Percentiles rank a stretch among this genome's conserved stretches.
Conservation (phyloP, 2,113 vertebrate genomes). For the Callithrix jacchus region DNA sequence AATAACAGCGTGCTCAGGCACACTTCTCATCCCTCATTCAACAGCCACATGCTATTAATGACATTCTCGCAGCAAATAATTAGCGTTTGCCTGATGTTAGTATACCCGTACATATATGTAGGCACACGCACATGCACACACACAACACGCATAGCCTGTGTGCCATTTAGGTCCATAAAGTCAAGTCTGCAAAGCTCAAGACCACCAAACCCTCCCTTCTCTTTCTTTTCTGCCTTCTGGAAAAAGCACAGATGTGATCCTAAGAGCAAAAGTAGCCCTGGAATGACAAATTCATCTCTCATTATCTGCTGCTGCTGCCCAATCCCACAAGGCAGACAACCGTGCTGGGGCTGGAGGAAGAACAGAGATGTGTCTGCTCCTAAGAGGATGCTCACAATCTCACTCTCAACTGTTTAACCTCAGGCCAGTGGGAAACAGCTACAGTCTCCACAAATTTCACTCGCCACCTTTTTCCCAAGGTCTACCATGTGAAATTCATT, state of each 20-base stretch:
- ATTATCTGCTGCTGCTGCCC: background rate
- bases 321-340: background rate
- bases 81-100: background rate
- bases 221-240: background rate
- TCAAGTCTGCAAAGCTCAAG: background rate
- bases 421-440: background rate
- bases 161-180: background rate
- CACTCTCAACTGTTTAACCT: background rate
- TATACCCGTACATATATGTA: rapidly evolving
- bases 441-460: background rate
- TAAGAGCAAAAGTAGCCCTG: background rate
- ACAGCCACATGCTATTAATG: background rate
- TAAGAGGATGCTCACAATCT: background rate
- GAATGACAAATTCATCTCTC: background rate
- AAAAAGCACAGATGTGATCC: background rate
- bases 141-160: too few relatives aligned
- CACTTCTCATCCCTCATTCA: background rate
- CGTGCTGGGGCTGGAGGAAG: background rate
- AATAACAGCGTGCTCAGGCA: background rate
- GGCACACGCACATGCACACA: background rate
- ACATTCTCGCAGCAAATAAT: background rate
- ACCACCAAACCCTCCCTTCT: background rate
- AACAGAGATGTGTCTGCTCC: background rate
- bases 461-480: background rate
- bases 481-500: background rate